Base-by-base conservation (phyloP, 2,113 vertebrate species). In the Dicaeum eximium region DNA sequence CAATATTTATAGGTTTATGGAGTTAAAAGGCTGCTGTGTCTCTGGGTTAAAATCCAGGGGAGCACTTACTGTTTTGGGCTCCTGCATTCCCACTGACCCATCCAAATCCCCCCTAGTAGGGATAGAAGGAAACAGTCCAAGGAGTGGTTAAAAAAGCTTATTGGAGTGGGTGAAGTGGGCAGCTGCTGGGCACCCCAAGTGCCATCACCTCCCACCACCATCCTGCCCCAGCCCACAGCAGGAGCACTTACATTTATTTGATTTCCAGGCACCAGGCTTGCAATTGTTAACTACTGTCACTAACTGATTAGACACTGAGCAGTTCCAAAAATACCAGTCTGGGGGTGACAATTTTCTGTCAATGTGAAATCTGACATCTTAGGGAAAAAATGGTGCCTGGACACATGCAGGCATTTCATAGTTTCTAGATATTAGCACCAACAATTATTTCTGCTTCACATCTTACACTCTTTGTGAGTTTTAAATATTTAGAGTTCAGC, bases 401-500 rank as follows among this genome's bases (percentile, higher is more conserved):
- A 51, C 80, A 71, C 37, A 53, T 4, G 13, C 33, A 64, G 23
- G 27, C 54, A 69, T 47, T 91, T 84, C 54, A 50, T 54, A 67
- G 70, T 64, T 91, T 91, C 93, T 57, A 83, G 93, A 92, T 83
- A 86, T 65, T 81, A 81, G 38, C 28, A 18, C 91, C 67, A 78
- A 38, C 35, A 75, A 88, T 86, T 74, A 60, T 72, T 86, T 93
- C 67, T 95, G 75, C 84, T 73, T 91, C 54, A 35, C 13, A 81
- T 70, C 88, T 83, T 78, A 28, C 8, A 30, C 37, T 70, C 86
- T 69, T 66, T 38, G 45, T 0, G 0, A 65, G 28, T 51, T 69
- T 81, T 73, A 94, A 92, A 86, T 94, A 93, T 96, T 96, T 88
- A 95, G 35, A 64, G 33, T 60, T 77, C 86, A 84, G 53, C n/a